Percentiles rank a stretch among this genome's conserved stretches.
These are phyloP conservation scores for Zhuqinia jingwanae DNA, from an alignment of 2,888 invertebrate genomes.

Conservation along the genomic window DNA sequence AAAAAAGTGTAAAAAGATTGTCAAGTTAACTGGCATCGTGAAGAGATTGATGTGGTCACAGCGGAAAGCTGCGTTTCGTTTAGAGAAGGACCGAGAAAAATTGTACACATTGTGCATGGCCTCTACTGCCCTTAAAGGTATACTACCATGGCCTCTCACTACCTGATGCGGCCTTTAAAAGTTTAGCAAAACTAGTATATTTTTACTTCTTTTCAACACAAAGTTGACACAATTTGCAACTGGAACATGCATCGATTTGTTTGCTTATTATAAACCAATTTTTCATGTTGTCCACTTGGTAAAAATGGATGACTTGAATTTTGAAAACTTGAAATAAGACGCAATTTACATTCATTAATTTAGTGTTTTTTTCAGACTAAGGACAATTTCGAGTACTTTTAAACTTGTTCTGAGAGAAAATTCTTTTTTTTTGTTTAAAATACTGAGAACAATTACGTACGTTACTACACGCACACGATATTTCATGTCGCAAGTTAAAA, in stretches of 20 bases:
- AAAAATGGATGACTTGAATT: not conserved
- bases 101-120: not conserved
- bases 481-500: not conserved
- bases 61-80: constrained; percentile 29
- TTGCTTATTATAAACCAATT: too few species aligned
- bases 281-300: too few species aligned
- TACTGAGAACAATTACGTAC: too few species aligned
- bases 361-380: not conserved
- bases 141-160: not conserved
- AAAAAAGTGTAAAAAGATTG: not conserved
- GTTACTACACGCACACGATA: too few species aligned
- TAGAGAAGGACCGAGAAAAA: constrained; percentile 13
- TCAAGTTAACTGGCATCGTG: not conserved
- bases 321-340: not conserved
- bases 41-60: constrained; percentile 48
- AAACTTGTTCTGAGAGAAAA: too few species aligned
- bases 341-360: not conserved
- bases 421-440: too few species aligned
- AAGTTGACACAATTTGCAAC: too few species aligned
- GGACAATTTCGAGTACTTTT: too few species aligned
- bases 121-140: not conserved
- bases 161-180: not conserved
- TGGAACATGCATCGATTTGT: too few species aligned
- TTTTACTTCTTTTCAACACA: too few species aligned
- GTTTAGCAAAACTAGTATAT: too few species aligned